Evolutionary conservation across 2,888 invertebrate genomes (phyloP), one percentile per base, ranked within the genome.

Genomic region (Venustoraphidia nigricollis): DNA sequence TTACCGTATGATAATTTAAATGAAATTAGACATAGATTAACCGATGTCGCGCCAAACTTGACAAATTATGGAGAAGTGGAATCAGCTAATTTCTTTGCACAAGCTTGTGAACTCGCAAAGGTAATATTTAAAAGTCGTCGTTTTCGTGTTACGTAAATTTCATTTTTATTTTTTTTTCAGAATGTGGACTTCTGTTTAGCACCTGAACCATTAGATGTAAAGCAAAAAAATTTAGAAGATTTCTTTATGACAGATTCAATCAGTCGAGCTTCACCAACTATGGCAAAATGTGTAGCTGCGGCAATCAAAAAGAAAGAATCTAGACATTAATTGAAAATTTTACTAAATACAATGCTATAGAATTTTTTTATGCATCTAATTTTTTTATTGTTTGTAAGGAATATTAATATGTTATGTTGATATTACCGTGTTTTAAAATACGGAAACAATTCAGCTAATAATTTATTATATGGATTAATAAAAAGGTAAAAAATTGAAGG

Each of bases 271-370:
- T 98, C 97, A 5, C 86, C 89, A 53, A 97, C 96, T 45, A 98
- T 98, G 98, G 95, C 97, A 45, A 95, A 95, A 68, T 97, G 96
- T 68, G 83, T 96, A 54, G 84, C 90, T 60, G 95, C 96, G 10
- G 90, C 84, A 3, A 71, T 79, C 56, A 90, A 90, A 65, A 83
- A 35, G 44, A 34, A 35, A 17, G 34, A 43, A 13, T 41, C 14
- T 17, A 38, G 38, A 38, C 6, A 38, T 11, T 11, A 41, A 41
- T 41, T 41, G 9, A 17, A 14, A 41, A 10, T 41, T 41, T 6
- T 41, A 41, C 27, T 11, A 38, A 38, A 38, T 38, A 13, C n/a
- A 38, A 38, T 5, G n/a, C 13, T 38, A 13, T 8, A 38, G 13
- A n/a, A 8, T 38, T 3, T 11, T 11, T 38, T n/a, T 38, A 38